Percentiles rank a stretch among this genome's conserved stretches.
These are phyloP conservation scores for Aphidius gifuensis DNA, from an alignment of 1,140 invertebrate genomes.

Conservation along the genomic window DNA sequence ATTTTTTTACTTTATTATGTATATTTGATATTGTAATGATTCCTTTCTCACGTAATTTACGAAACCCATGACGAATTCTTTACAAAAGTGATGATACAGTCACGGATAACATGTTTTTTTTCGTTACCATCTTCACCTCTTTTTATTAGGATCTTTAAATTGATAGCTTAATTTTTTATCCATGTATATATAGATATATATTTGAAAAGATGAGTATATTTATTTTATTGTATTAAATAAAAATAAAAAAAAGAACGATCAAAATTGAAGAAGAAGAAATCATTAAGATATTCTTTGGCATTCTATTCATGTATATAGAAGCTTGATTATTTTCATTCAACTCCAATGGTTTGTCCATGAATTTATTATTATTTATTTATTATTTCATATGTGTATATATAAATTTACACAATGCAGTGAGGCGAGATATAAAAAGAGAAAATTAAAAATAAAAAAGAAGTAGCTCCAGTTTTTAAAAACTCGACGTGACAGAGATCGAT, in stretches of 20 bases:
- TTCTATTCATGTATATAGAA: background rate
- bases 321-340: slow-evolving; percentile 10
- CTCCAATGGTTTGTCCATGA: too few species aligned
- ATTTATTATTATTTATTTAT: too few species aligned
- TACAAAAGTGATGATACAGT: slow-evolving; percentile 26
- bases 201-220: too few species aligned
- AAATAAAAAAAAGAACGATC: background rate
- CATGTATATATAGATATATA: background rate
- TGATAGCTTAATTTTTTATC: slow-evolving; percentile 5
- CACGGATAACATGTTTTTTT: background rate
- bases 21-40: too few species aligned
- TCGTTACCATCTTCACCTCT: background rate
- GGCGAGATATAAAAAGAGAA: background rate
- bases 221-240: background rate
- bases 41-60: background rate
- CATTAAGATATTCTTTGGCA: background rate
- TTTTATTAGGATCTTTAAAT: background rate
- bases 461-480: slow-evolving; percentile 25
- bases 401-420: background rate
- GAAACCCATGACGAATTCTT: slow-evolving; percentile 33
- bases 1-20: too few species aligned
- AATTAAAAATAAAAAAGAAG: background rate
- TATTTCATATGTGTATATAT: too few species aligned
- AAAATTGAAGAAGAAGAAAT: background rate
- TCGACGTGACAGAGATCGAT: slow-evolving; percentile 29